Percentiles rank a stretch among this genome's conserved stretches.
phyloP scores from a whole-genome alignment of 1,140 invertebrate species.

The Drosophila nikananu region DNA sequence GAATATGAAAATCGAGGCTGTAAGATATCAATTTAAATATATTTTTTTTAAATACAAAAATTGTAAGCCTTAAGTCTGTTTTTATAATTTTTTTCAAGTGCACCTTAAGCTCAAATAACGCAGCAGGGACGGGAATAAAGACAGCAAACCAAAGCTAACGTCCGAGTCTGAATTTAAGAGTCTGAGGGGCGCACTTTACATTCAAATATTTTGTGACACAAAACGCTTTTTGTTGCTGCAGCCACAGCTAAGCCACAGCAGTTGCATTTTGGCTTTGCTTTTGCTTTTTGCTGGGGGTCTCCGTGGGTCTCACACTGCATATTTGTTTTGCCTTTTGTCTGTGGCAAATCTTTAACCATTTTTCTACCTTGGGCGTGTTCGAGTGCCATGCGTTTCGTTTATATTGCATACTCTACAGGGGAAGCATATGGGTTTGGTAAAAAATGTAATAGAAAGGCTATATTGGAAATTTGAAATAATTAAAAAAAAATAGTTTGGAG shows the following conservation, averaged over 20 bases:
- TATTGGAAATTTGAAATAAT: neutral
- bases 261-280: conserved; percentile 37
- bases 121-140: conserved; percentile 62
- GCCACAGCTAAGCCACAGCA: conserved; percentile 8
- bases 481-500: neutral
- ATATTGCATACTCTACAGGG: conserved; percentile 19
- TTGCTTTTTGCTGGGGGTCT: conserved; percentile 43
- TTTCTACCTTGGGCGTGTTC: conserved; percentile 66
- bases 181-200: conserved; percentile 74
- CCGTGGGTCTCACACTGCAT: conserved; percentile 43
- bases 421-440: neutral
- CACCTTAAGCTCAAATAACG: neutral
- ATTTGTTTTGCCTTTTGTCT: conserved; percentile 71
- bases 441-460: neutral
- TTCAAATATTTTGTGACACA: conserved; percentile 83
- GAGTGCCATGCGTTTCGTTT: conserved; percentile 50
- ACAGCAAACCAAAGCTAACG: conserved; percentile 61
- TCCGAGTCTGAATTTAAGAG: conserved; percentile 38
- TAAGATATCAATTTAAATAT: too few species aligned
- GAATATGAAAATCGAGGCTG: too few species aligned
- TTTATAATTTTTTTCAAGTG: neutral
- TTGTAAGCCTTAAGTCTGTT: neutral
- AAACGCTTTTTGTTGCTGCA: conserved; percentile 65
- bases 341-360: conserved; percentile 59
- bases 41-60: too few species aligned